A percentile compares a stretch with the other conserved stretches of the same genome.
These are phyloP conservation scores for Glaucopsyche alexis DNA, from an alignment of 2,888 invertebrate genomes.

Conservation along the genomic window DNA sequence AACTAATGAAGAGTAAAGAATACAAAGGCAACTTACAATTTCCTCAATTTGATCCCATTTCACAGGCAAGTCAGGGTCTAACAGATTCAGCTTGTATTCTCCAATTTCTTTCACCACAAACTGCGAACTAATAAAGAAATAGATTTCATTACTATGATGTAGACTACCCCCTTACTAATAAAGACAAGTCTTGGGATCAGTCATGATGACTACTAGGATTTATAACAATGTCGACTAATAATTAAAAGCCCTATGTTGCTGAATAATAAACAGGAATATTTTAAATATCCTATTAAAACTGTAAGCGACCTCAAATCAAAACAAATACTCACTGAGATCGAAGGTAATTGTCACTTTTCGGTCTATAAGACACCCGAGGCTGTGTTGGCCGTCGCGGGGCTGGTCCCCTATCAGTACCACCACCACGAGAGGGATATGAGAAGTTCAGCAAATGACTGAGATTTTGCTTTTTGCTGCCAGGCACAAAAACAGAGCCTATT, in stretches of 20 bases:
- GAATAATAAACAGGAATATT: too few species aligned
- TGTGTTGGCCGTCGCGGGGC: conserved; percentile 55
- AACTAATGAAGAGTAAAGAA: background rate
- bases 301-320: too few species aligned
- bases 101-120: conserved; percentile 93
- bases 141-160: background rate
- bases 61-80: conserved; percentile 93
- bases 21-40: conserved; percentile 82
- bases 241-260: too few species aligned
- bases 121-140: conserved; percentile 87
- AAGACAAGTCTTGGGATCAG: too few species aligned
- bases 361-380: conserved; percentile 79
- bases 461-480: conserved; percentile 94
- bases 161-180: too few species aligned
- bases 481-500: conserved; percentile 89
- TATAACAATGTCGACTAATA: too few species aligned
- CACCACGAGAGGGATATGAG: conserved; percentile 86
- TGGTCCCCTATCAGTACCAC: conserved; percentile 54
- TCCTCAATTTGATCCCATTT: conserved; percentile 96
- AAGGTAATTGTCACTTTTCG: conserved; percentile 95
- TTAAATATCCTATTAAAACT: too few species aligned
- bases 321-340: conserved; percentile 90
- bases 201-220: too few species aligned
- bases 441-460: conserved; percentile 97
- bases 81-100: conserved; percentile 87